Percentiles rank a stretch among this genome's conserved stretches.
These are phyloP conservation scores for Teleopsis dalmanni DNA, from an alignment of 1,140 invertebrate genomes.

Conservation along the genomic window DNA sequence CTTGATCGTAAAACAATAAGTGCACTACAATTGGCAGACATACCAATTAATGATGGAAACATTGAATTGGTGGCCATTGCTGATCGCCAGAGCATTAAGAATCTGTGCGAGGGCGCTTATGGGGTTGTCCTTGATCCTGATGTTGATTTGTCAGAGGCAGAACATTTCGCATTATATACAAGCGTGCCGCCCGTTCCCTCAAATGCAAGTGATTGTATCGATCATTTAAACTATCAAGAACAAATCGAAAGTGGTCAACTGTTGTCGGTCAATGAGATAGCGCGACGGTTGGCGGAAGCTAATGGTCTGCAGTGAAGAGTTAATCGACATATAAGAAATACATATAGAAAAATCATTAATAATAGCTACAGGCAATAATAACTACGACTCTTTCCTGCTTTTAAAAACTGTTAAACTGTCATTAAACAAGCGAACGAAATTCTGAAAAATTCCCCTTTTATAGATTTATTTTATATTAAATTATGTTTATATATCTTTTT, in stretches of 20 bases:
- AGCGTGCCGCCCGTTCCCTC: slow-evolving; percentile 71
- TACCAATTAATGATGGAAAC: slow-evolving; percentile 40
- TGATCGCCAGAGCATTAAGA: slow-evolving; percentile 38
- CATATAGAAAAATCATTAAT: neutral
- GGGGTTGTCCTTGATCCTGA: slow-evolving; percentile 41
- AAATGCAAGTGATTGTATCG: slow-evolving; percentile 58
- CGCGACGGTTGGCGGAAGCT: slow-evolving; percentile 30
- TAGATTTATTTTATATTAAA: no score
- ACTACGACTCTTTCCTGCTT: no score
- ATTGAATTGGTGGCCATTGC: slow-evolving; percentile 43
- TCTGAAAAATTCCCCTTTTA: no score
- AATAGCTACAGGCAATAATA: neutral
- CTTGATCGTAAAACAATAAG: slow-evolving; percentile 40
- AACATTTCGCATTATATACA: slow-evolving; percentile 79
- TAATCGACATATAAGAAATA: no score
- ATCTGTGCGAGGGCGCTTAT: slow-evolving; percentile 38
- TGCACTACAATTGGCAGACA: slow-evolving; percentile 40
- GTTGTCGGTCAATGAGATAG: slow-evolving; percentile 37
- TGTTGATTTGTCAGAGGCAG: slow-evolving; percentile 68
- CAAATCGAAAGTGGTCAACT: slow-evolving; percentile 61
- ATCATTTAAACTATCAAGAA: slow-evolving; percentile 59
- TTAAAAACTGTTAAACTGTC: no score
- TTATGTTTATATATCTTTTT: no score
- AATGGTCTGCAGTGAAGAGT: slow-evolving; percentile 31
- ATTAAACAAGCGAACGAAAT: no score